Base-by-base conservation (phyloP, 1,140 invertebrate genomes). In the Pseudobourletiella spinata region DNA sequence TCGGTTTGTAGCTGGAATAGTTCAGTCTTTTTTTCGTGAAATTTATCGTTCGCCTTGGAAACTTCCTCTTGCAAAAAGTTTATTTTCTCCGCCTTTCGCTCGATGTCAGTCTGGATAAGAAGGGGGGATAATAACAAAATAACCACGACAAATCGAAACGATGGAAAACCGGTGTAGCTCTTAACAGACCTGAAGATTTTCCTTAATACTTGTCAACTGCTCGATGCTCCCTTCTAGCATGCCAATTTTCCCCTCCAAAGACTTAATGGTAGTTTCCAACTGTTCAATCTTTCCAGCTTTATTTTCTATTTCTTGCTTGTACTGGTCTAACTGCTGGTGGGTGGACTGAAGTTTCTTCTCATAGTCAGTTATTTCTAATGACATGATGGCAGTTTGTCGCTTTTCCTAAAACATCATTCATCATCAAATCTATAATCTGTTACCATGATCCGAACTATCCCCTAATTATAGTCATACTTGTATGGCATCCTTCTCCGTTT, bases 351-450 rank as follows among this genome's bases (percentile, higher is more conserved):
- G 32, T 50, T 70, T 70, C 30, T 65, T 66, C 25, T 70, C 68
- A 28, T 70, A 70, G 26, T 70, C 65, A 22, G 65, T 57, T 20
- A 70, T 65, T 61, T 70, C 65, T n/a, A 70, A 35, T 11, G 68
- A 67, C 3, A 70, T 43, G 26, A 70, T 64, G 3, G 63, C 60
- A 15, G 39, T 57, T 60, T 70, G 68, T 56, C 60, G 39, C 43
- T 70, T 66, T 22, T 70, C 68, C 51, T 59, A 25, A 16, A 25
- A 11, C 16, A 55, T n/a, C n/a, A n/a, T n/a, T n/a, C 15, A 29
- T 55, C 14, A 22, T 28, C 15, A 26, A 55, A 22, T 16, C 25
- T 8, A 24, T 22, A 26, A 26, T 55, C 8, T 22, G n/a, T 55
- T 28, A 16, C 25, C 15, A 50, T 50, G 24, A 50, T n/a, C 8